These are phyloP conservation scores for Pseudomyrmex dendroicus DNA, from an alignment of 1,140 invertebrate species.

Conservation along the genomic window DNA sequence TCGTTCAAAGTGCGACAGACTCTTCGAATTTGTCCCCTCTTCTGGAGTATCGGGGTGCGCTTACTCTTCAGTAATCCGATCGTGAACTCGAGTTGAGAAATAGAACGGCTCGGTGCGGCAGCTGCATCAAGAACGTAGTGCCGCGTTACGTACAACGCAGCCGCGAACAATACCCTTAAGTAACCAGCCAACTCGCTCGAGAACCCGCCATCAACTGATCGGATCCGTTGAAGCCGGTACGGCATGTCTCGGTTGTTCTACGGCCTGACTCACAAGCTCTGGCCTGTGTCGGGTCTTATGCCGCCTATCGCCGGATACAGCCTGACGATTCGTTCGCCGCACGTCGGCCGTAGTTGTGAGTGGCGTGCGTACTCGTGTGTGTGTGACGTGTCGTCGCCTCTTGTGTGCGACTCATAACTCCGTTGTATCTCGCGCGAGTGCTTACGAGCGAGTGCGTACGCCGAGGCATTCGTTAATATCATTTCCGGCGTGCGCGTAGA, in stretches of 20 bases:
- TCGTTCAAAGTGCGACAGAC: not conserved
- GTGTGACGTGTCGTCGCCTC: constrained; percentile 51
- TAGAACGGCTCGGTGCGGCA: constrained; percentile 38
- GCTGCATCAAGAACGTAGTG: constrained; percentile 46
- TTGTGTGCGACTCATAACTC: constrained; percentile 45
- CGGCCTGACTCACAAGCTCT: constrained; percentile 50
- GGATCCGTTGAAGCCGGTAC: constrained; percentile 42
- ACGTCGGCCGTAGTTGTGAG: constrained; percentile 29
- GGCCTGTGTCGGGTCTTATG: constrained; percentile 22
- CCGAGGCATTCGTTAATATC: constrained; percentile 59
- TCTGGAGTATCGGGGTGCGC: not conserved
- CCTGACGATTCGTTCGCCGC: constrained; percentile 51
- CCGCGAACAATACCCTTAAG: constrained; percentile 11
- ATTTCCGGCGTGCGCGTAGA: constrained; percentile 68
- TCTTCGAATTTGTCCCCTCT: constrained; percentile 29
- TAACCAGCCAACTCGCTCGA: constrained; percentile 59
- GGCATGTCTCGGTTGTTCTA: constrained; percentile 41
- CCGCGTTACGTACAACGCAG: not conserved
- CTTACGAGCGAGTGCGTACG: constrained; percentile 51
- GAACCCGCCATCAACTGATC: constrained; percentile 64
- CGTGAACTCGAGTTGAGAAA: constrained; percentile 50
- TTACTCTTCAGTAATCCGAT: constrained; percentile 58
- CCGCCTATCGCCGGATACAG: constrained; percentile 38
- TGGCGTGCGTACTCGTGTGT: constrained; percentile 25
- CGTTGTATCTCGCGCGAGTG: constrained; percentile 56